These are phyloP conservation scores for Dryobates pubescens DNA, from an alignment of 2,797 vertebrate species.

Conservation along the genomic window DNA sequence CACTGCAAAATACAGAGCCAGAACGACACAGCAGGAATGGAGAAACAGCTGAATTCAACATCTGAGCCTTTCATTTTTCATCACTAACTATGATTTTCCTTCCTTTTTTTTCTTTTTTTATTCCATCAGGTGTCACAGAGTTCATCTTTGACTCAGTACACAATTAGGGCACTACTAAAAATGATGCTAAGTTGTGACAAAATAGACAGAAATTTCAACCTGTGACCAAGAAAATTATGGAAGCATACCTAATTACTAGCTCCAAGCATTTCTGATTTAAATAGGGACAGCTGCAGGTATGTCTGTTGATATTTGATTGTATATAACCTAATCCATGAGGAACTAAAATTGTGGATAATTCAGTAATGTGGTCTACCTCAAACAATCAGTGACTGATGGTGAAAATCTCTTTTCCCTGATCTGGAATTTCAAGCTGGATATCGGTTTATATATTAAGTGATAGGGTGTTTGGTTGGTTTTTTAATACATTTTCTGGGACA, in stretches of 20 bases:
- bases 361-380: constrained; percentile 79
- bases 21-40: constrained; percentile 60
- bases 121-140: constrained; percentile 62
- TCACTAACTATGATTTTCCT: constrained; percentile 65
- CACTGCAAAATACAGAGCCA: constrained; percentile 63
- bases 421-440: constrained; percentile 55
- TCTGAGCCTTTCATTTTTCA: constrained; percentile 67
- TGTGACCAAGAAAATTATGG: constrained; percentile 62
- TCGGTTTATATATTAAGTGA: constrained; percentile 31
- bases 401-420: constrained; percentile 49
- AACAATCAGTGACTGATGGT: constrained; percentile 54
- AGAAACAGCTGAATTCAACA: constrained; percentile 66
- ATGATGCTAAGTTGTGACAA: constrained; percentile 63
- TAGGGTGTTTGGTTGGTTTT: background rate
- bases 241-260: constrained; percentile 64
- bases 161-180: constrained; percentile 68
- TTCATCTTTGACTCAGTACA: constrained; percentile 69
- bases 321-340: constrained; percentile 42
- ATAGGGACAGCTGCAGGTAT: constrained; percentile 51
- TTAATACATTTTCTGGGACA: constrained; percentile 28
- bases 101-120: background rate
- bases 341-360: constrained; percentile 55
- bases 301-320: constrained; percentile 67
- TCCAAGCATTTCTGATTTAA: constrained; percentile 65
- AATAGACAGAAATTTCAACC: constrained; percentile 54